Base-by-base conservation (phyloP, 2,797 vertebrate species). In the Pipistrellus pipistrellus region DNA sequence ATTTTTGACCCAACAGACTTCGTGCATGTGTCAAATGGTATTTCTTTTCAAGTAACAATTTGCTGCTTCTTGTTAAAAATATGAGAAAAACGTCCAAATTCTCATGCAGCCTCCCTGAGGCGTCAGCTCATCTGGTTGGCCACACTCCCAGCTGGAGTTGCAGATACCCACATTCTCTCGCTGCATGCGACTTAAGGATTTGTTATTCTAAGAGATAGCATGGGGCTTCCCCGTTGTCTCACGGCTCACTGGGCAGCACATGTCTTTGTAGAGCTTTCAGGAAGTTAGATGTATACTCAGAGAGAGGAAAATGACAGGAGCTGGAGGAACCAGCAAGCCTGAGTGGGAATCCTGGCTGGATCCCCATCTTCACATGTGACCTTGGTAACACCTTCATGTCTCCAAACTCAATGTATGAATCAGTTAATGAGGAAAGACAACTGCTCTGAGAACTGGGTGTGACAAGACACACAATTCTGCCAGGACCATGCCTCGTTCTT, bases 11-110 rank as follows among this genome's bases (percentile, higher is more conserved):
- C 93, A 84, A 66, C 7, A 27, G 44, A 48, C 66, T 48, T 86
- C 88, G 88, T 92, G 75, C 71, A 75, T 84, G 66, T 95, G 87
- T 95, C 87, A 95, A 93, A 30, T 82, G 68, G 38, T 77, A 77
- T 88, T 93, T 95, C 15, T 90, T 17, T 78, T 30, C 69, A 25
- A 88, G 77, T 8, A 27, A 96, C 93, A 94, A 48, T 66, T 17
- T 94, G 32, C 55, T 32, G 0, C 77, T 95, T 95, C 88, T 95
- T 91, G 44, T 84, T 96, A 87, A 95, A 95, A 97, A 76, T 88
- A 94, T 77, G 71, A 95, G 72, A 78, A 94, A 94, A 96, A 85
- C 0, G 3, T 92, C 78, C 68, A 62, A 68, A 73, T 90, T 84
- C 62, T 88, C 57, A 14, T 4, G 48, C 57, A 76, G 66, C 30